phyloP scores from a whole-genome alignment of 2,888 invertebrate species.

The Elmis aenea region DNA sequence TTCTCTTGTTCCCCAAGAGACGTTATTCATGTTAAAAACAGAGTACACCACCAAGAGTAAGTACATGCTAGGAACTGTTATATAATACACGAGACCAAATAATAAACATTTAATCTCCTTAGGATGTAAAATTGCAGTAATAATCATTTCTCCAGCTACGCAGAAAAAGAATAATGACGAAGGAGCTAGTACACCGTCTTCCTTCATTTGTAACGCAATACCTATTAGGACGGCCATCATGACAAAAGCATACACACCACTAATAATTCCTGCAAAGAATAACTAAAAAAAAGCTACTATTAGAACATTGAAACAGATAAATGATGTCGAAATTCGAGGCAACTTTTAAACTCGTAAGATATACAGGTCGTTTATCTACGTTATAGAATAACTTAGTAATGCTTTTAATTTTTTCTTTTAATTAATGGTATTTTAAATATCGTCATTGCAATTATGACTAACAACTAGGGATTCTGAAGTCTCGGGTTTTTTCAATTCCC shows the following conservation, averaged over 20 bases:
- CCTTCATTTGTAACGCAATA: conserved; percentile 69
- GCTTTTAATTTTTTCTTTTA: too few species aligned
- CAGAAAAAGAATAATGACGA: conserved; percentile 79
- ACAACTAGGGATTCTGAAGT: too few species aligned
- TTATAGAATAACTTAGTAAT: too few species aligned
- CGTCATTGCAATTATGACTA: too few species aligned
- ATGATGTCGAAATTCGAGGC: neutral
- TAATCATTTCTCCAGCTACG: conserved; percentile 62
- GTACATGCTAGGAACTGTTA: conserved; percentile 93
- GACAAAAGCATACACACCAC: conserved; percentile 72
- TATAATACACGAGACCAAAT: conserved; percentile 74
- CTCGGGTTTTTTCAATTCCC: too few species aligned
- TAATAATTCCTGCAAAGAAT: conserved; percentile 67
- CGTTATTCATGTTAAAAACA: conserved; percentile 87
- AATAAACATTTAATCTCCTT: conserved; percentile 71
- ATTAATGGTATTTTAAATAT: too few species aligned
- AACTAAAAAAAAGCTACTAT: conserved; percentile 54
- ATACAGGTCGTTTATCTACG: too few species aligned
- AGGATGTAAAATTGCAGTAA: conserved; percentile 70
- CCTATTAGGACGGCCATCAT: conserved; percentile 86
- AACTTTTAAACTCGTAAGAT: too few species aligned
- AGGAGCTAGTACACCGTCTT: conserved; percentile 76
- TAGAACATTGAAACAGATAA: conserved; percentile 4
- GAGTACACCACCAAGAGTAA: conserved; percentile 88
- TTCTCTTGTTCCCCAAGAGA: conserved; percentile 93